A percentile compares a stretch with the other conserved stretches of the same genome.
Evolutionary conservation across 2,888 invertebrate species (phyloP).

Genomic region (Campoletis raptor): DNA sequence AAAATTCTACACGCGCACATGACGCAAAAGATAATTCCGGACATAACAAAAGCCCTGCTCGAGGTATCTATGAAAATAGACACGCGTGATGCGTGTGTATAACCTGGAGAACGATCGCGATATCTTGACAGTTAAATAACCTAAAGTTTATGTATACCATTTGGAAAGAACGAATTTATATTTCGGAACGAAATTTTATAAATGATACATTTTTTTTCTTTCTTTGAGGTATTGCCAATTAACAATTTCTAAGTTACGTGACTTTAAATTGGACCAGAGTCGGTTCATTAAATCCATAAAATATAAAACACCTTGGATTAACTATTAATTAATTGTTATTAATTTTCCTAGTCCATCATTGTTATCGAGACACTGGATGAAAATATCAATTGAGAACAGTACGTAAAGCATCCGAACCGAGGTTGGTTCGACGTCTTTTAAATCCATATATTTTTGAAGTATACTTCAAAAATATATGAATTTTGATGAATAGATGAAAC

Average conservation of each 20-base stretch:
- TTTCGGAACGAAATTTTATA: constrained; percentile 20
- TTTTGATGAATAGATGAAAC: no score
- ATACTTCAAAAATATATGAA: background rate
- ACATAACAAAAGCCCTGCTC: constrained; percentile 70
- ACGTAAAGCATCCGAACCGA: background rate
- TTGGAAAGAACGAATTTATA: background rate
- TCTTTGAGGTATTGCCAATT: background rate
- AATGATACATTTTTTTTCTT: background rate
- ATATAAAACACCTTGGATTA: background rate
- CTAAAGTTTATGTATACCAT: constrained; percentile 24
- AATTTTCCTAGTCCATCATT: background rate
- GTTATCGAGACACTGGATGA: background rate
- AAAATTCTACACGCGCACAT: constrained; percentile 72
- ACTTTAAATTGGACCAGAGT: background rate
- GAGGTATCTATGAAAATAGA: constrained; percentile 61
- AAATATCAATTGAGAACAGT: background rate
- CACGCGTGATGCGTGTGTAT: constrained; percentile 31
- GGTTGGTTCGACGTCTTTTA: background rate
- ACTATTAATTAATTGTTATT: background rate
- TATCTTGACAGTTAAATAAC: constrained; percentile 64
- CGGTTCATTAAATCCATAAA: background rate
- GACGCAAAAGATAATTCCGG: constrained; percentile 69
- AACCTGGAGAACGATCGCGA: constrained; percentile 50
- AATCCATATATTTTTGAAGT: background rate
- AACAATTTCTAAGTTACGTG: background rate